Percentiles rank a stretch among this genome's conserved stretches.
Conservation (phyloP, 2,888 invertebrate genomes). For the Imbricaverruca yamaguchii region DNA sequence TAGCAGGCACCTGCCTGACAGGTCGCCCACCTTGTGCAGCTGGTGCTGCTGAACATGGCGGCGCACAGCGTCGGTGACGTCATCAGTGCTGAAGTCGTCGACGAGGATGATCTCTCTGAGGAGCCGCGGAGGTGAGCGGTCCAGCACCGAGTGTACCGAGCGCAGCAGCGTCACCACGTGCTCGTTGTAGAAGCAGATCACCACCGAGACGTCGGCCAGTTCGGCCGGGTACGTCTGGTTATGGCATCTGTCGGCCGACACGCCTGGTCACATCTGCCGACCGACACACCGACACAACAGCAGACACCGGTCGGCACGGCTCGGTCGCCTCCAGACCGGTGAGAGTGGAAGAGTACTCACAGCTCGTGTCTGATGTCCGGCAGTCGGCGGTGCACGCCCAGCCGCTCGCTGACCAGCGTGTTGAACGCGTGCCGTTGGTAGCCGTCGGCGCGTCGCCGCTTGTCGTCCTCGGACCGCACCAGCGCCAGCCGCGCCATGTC, state of each 20-base stretch:
- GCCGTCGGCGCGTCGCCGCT: slow-evolving; percentile 55
- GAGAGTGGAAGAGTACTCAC: slow-evolving; percentile 45
- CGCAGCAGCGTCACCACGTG: slow-evolving; percentile 1
- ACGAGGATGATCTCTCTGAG: not conserved
- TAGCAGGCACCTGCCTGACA: no score
- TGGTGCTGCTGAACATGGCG: not conserved
- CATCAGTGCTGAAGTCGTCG: not conserved
- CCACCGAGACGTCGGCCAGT: not conserved
- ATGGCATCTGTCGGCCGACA: slow-evolving; percentile 52
- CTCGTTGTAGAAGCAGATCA: slow-evolving; percentile 22
- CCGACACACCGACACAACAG: no score
- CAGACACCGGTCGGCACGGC: no score
- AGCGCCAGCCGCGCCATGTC: not conserved
- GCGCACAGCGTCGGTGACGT: not conserved
- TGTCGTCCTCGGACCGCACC: not conserved
- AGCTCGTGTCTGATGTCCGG: slow-evolving; percentile 78
- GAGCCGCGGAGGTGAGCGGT: not conserved
- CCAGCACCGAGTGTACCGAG: not conserved
- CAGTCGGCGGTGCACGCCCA: slow-evolving; percentile 66
- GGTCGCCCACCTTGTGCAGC: not conserved
- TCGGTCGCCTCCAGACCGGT: no score
- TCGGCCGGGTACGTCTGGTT: slow-evolving; percentile 50
- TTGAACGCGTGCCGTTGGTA: slow-evolving; percentile 86
- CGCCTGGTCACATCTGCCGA: no score
- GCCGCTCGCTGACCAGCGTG: slow-evolving; percentile 73